Percentiles rank a stretch among this genome's conserved stretches.
These are phyloP conservation scores for Drosophila mayri DNA, from an alignment of 1,140 invertebrate species.

Conservation along the genomic window DNA sequence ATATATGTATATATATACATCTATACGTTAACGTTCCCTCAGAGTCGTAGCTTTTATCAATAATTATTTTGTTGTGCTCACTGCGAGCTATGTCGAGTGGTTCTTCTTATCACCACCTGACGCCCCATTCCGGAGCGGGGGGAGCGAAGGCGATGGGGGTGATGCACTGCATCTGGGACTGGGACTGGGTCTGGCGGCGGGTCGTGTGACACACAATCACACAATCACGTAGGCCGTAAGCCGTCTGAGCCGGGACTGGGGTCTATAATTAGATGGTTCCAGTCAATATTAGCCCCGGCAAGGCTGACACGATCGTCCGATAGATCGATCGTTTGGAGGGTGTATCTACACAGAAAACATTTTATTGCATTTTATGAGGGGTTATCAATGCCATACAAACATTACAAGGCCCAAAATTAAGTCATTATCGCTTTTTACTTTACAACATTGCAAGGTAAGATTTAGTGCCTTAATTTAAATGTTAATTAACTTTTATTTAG, in stretches of 20 bases:
- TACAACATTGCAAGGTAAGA: background rate
- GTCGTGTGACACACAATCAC: slow-evolving; percentile 74
- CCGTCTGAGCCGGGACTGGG: slow-evolving; percentile 23
- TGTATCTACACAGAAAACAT: slow-evolving; percentile 19
- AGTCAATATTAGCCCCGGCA: slow-evolving; percentile 50
- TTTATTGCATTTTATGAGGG: background rate
- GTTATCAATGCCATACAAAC: background rate
- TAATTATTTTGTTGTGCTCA: slow-evolving; percentile 82
- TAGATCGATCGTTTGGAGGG: slow-evolving; percentile 16
- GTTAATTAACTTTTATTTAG: background rate
- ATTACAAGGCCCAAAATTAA: slow-evolving; percentile 3
- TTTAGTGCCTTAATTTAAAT: background rate
- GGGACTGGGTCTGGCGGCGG: slow-evolving; percentile 15
- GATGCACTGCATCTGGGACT: slow-evolving; percentile 33
- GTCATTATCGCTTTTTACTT: background rate
- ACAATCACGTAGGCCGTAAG: slow-evolving; percentile 72
- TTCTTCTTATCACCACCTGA: slow-evolving; percentile 69
- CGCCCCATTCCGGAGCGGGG: background rate
- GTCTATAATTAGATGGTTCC: slow-evolving; percentile 68
- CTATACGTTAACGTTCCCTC: slow-evolving; percentile 7
- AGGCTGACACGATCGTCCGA: slow-evolving; percentile 48
- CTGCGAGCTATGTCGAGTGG: slow-evolving; percentile 61
- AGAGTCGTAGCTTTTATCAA: slow-evolving; percentile 71
- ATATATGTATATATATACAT: background rate
- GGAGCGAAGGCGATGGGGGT: background rate